Base-by-base conservation (phyloP, 2,113 vertebrate species). In the Hippocampus zosterae region DNA sequence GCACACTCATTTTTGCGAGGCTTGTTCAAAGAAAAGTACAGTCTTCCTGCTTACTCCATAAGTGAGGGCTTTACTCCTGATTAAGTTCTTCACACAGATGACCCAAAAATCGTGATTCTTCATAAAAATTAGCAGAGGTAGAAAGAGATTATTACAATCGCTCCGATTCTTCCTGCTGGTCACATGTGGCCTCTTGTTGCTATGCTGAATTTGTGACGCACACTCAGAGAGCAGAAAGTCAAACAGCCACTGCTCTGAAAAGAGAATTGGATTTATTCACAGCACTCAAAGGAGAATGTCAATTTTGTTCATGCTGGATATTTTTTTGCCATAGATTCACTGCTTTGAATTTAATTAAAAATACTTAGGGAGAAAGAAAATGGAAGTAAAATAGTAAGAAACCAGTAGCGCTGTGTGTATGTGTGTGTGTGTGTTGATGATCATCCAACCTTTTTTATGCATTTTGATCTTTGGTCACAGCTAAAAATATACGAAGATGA, bases 401-500 rank as follows among this genome's bases (percentile, higher is more conserved):
- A 37, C 33, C 33, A 37, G 5, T 5, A 37, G 33, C 33, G 33
- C 29, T 33, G 29, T 33, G 29, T 33, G 29, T 33, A 5, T 33
- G 29, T 33, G 29, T 33, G 29, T 33, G 29, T 33, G 29, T 33
- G 33, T 37, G 33, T 37, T 46, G 44, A 16, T 46, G 13, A 46
- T 1, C 44, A 16, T 3, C 44, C 48, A 52, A 52, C 16, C 7
- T 48, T 18, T 15, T 50, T 69, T 6, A 2, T 21, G 3, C 40
- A 41, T 41, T 63, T 23, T 42, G 8, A 23, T 42, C 10, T 23
- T 44, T 23, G 16, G 3, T 19, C 10, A 0, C 77, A 94, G 93
- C 86, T 94, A 37, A 93, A 93, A 85, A 82, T 92, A 3, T 93
- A 93, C 13, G 91, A 94, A 69, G 92, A 94, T 21, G 91, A 93